phyloP scores from a whole-genome alignment of 2,888 invertebrate species.

The Cheilosia soror region DNA sequence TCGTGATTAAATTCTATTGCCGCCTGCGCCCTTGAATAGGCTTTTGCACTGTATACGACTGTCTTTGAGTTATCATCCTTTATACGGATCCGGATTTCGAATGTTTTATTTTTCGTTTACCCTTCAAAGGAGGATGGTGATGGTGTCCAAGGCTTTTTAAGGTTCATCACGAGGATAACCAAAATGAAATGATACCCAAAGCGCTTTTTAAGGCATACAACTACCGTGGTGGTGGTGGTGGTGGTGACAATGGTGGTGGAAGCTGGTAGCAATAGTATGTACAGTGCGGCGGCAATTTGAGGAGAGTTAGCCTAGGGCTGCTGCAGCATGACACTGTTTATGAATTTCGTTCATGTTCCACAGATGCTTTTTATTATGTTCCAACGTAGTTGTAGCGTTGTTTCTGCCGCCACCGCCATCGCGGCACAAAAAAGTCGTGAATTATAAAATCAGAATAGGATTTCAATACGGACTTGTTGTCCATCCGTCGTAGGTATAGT shows the following conservation, averaged over 20 bases:
- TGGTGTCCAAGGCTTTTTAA: conserved; percentile 68
- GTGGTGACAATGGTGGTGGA: conserved; percentile 23
- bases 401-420: not conserved
- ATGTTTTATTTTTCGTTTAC: conserved; percentile 11
- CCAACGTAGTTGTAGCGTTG: conserved; percentile 21
- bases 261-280: conserved; percentile 17
- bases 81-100: conserved; percentile 62
- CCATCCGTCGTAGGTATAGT: conserved; percentile 33
- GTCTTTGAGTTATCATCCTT: conserved; percentile 70
- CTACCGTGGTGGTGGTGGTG: not conserved
- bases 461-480: conserved; percentile 69
- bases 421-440: conserved; percentile 67
- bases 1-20: conserved; percentile 75
- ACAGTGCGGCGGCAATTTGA: conserved; percentile 53
- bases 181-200: conserved; percentile 68
- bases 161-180: conserved; percentile 73
- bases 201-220: conserved; percentile 22
- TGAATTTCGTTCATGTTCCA: conserved; percentile 72
- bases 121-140: conserved; percentile 34
- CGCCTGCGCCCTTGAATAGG: conserved; percentile 68
- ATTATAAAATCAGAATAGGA: conserved; percentile 73
- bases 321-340: conserved; percentile 66
- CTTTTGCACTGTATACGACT: conserved; percentile 18
- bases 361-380: conserved; percentile 71
- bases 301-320: conserved; percentile 60